A percentile compares a stretch with the other conserved stretches of the same genome.
phyloP scores from a whole-genome alignment of 2,888 invertebrate genomes.

The Drosophila cognata region DNA sequence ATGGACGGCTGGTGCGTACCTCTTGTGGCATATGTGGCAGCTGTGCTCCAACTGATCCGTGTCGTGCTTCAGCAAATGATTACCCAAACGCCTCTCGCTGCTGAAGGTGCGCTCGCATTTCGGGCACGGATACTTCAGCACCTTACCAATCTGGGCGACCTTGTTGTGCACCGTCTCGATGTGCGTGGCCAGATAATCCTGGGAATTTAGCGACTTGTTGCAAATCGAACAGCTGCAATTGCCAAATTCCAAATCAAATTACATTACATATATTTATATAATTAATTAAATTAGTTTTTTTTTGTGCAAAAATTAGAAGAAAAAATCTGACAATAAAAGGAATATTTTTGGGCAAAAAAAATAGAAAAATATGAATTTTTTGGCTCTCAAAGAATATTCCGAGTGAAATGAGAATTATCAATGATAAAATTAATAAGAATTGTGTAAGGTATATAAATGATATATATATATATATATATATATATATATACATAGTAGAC shows the following conservation, averaged over 20 bases:
- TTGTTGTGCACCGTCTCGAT: conserved; percentile 74
- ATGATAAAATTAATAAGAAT: neutral
- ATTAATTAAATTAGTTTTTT: neutral
- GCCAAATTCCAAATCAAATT: neutral
- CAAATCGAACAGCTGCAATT: conserved; percentile 61
- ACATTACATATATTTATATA: neutral
- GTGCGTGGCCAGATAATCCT: conserved; percentile 70
- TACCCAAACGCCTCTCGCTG: conserved; percentile 63
- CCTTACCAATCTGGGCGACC: conserved; percentile 61
- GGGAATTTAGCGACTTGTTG: conserved; percentile 70
- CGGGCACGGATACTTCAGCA: conserved; percentile 64
- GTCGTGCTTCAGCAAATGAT: conserved; percentile 67
- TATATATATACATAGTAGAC: neutral
- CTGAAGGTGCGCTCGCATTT: conserved; percentile 72
- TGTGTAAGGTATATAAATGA: neutral
- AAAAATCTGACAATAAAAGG: neutral
- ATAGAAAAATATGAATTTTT: neutral
- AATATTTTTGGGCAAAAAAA: neutral
- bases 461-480: neutral
- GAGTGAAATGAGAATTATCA: neutral
- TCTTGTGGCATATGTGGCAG: conserved; percentile 67
- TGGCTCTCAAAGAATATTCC: neutral
- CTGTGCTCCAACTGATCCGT: conserved; percentile 70
- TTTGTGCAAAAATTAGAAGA: neutral
- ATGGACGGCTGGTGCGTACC: conserved; percentile 26